Percentiles rank a stretch among this genome's conserved stretches.
Conservation (phyloP, 2,888 invertebrate genomes). For the Tetragonisca angustula region DNA sequence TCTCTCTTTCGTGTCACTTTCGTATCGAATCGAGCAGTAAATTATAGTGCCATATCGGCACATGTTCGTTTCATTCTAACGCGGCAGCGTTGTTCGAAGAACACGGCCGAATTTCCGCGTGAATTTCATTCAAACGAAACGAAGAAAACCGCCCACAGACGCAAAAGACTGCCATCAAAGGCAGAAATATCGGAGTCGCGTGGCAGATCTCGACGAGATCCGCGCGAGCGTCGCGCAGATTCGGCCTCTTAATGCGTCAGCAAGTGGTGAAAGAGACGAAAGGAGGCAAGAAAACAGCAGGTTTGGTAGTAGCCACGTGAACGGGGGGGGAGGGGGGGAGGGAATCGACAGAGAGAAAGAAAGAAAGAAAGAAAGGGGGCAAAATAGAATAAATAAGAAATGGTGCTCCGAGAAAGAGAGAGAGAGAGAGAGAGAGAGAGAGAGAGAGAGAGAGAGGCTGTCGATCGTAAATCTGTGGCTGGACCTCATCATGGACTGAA, state of each 20-base stretch:
- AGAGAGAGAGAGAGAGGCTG: constrained; percentile 77
- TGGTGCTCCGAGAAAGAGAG: constrained; percentile 17
- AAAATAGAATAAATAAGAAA: constrained; percentile 23
- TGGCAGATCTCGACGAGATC: constrained; percentile 73
- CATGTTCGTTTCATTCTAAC: too few species aligned
- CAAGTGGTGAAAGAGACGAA: constrained; percentile 43
- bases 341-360: constrained; percentile 40
- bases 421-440: constrained; percentile 71
- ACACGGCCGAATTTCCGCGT: neutral
- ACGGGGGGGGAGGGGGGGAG: constrained; percentile 40
- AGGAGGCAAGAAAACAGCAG: constrained; percentile 55
- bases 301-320: constrained; percentile 69
- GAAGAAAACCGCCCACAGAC: too few species aligned
- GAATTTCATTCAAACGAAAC: neutral
- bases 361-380: constrained; percentile 8
- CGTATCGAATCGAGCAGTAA: too few species aligned
- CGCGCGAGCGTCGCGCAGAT: constrained; percentile 15
- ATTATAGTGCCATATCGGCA: too few species aligned
- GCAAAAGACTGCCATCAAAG: neutral
- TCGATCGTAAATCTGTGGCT: constrained; percentile 81
- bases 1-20: too few species aligned
- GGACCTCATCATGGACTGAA: constrained; percentile 80
- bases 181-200: constrained; percentile 69
- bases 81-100: too few species aligned
- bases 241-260: constrained; percentile 46